phyloP scores from a whole-genome alignment of 2,797 vertebrate genomes.

The Streptopelia turtur region DNA sequence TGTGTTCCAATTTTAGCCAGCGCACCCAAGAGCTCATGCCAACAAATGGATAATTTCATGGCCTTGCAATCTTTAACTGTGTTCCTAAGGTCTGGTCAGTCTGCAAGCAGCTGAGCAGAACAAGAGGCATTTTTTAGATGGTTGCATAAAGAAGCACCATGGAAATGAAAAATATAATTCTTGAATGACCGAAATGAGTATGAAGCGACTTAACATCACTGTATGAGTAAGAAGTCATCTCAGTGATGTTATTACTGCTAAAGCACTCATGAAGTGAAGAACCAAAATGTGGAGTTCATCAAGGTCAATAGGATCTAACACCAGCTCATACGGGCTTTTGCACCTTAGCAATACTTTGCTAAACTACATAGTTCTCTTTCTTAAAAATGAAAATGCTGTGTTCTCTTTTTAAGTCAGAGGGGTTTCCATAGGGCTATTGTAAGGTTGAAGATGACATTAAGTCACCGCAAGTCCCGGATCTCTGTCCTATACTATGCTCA shows the following conservation, averaged over 20 bases:
- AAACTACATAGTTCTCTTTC: neutral
- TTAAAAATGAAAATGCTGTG: neutral
- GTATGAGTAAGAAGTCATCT: neutral
- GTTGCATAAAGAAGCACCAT: neutral
- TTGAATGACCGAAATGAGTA: neutral
- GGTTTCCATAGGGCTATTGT: neutral
- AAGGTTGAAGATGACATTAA: neutral
- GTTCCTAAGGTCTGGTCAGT: neutral
- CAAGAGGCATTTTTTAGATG: neutral
- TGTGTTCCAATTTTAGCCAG: neutral
- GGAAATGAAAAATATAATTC: neutral
- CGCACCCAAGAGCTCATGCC: neutral
- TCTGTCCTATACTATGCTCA: fast-evolving
- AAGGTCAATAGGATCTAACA: neutral
- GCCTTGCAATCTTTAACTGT: neutral
- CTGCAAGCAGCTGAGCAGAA: neutral
- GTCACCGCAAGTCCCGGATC: neutral
- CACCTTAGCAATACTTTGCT: neutral
- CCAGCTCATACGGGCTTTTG: neutral
- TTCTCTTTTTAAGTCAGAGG: neutral
- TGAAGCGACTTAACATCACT: neutral
- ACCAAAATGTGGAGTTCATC: neutral
- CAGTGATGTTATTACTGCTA: neutral
- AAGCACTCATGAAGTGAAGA: neutral
- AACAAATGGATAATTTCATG: neutral